These are phyloP conservation scores for Eospalax fontanierii DNA, from an alignment of 2,797 vertebrate species.

Conservation along the genomic window DNA sequence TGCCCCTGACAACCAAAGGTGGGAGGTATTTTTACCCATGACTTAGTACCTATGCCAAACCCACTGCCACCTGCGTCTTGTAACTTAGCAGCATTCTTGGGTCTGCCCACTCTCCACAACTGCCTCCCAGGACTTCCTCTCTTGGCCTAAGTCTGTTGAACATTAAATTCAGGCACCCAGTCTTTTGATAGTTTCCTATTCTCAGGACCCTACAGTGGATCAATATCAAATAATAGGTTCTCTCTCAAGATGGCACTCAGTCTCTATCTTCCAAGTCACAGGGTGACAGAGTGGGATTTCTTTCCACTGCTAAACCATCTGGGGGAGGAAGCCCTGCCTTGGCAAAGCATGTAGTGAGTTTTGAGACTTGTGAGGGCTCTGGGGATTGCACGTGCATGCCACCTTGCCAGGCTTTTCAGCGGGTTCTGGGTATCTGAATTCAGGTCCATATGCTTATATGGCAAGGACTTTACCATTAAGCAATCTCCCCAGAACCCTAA, in stretches of 20 bases:
- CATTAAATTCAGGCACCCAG: not conserved
- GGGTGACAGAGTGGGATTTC: not conserved
- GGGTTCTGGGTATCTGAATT: not conserved
- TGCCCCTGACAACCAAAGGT: too few species aligned
- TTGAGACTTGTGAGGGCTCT: not conserved
- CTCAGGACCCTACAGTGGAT: not conserved
- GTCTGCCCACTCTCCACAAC: not conserved
- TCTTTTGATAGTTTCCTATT: not conserved
- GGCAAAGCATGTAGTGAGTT: not conserved
- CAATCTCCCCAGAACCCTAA: not conserved
- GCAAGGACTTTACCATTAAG: not conserved
- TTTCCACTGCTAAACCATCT: not conserved
- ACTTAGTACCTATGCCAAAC: too few species aligned
- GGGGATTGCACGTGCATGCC: not conserved
- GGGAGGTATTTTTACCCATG: not conserved
- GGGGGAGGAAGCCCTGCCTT: not conserved
- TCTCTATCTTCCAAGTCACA: not conserved
- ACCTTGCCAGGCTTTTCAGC: not conserved
- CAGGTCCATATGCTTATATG: not conserved
- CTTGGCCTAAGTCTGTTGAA: not conserved
- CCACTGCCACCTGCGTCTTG: not conserved
- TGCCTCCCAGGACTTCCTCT: not conserved
- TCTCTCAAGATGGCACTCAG: not conserved
- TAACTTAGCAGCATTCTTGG: not conserved
- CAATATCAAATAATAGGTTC: not conserved